These are phyloP conservation scores for Phallusia fumigata DNA, from an alignment of 23 tunicate species.

Conservation along the genomic window DNA sequence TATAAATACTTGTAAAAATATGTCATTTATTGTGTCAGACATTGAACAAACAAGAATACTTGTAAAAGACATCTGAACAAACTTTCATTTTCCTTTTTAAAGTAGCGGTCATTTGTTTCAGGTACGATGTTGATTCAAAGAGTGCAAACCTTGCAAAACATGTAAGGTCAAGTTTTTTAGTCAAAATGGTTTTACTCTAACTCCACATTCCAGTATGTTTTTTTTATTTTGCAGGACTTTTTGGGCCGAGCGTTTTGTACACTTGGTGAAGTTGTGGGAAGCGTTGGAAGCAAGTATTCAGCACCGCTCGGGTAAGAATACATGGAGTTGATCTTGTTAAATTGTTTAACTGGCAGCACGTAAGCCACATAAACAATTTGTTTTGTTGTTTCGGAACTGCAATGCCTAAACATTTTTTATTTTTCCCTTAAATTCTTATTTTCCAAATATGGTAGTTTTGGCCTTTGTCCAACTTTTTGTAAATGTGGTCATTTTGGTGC, in stretches of 20 bases:
- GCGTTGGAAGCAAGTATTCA: slow-evolving; percentile 47
- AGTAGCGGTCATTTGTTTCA: slow-evolving; percentile 16
- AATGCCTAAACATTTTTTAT: too few relatives aligned
- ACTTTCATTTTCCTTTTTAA: not conserved
- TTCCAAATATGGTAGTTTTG: too few relatives aligned
- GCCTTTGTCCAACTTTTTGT: too few relatives aligned
- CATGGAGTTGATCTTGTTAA: not conserved
- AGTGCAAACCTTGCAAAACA: slow-evolving; percentile 54
- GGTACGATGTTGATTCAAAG: slow-evolving; percentile 87
- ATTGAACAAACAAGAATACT: too few relatives aligned
- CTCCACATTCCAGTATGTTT: not conserved
- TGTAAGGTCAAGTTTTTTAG: slow-evolving; percentile 41
- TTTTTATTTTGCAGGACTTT: slow-evolving; percentile 73
- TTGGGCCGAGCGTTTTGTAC: slow-evolving; percentile 75
- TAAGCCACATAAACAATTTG: too few relatives aligned
- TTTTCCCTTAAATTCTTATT: too few relatives aligned
- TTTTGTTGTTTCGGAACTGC: too few relatives aligned
- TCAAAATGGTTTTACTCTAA: not conserved
- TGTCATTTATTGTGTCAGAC: too few relatives aligned
- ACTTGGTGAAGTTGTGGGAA: slow-evolving; percentile 88
- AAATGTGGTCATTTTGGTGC: too few relatives aligned
- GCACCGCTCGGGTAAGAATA: slow-evolving; percentile 40
- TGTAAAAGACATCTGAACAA: not conserved
- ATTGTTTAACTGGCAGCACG: not conserved
- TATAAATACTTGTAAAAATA: too few relatives aligned